These are phyloP conservation scores for Rousettus madagascariensis DNA, from an alignment of 2,797 vertebrate genomes.

Conservation along the genomic window DNA sequence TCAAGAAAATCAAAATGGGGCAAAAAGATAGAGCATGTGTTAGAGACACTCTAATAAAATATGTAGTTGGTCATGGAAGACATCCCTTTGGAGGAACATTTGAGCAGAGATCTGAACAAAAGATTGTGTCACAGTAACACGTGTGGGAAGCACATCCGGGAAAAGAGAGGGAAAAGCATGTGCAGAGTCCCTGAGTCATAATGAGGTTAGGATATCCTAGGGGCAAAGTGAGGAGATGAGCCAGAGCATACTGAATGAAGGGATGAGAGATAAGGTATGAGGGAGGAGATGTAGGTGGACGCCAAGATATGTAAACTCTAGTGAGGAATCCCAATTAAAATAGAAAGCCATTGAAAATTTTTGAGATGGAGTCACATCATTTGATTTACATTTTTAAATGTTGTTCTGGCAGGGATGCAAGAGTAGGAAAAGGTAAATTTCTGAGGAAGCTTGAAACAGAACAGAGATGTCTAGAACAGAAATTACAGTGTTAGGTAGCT, in stretches of 20 bases:
- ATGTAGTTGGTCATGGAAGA: background rate
- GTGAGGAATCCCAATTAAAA: background rate
- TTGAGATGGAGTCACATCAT: background rate
- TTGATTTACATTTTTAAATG: background rate
- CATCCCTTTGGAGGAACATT: background rate
- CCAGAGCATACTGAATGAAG: background rate
- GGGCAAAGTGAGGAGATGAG: background rate
- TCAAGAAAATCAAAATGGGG: background rate
- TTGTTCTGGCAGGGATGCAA: background rate
- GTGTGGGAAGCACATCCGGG: background rate
- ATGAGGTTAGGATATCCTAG: background rate
- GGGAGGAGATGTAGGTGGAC: background rate
- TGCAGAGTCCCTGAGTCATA: background rate
- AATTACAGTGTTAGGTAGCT: too few relatives aligned
- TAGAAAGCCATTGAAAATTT: background rate
- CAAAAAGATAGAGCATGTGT: background rate
- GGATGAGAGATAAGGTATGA: fast-evolving
- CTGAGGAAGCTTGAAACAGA: background rate
- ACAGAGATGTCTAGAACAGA: background rate
- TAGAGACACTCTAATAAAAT: background rate
- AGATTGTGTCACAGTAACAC: background rate
- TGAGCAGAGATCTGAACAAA: background rate
- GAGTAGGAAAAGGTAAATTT: background rate
- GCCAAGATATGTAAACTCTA: background rate
- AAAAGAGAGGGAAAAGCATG: background rate